Percentiles rank a stretch among this genome's conserved stretches.
Evolutionary conservation across 2,797 vertebrate genomes (phyloP).

Genomic region (Sebastolobus altivelis): DNA sequence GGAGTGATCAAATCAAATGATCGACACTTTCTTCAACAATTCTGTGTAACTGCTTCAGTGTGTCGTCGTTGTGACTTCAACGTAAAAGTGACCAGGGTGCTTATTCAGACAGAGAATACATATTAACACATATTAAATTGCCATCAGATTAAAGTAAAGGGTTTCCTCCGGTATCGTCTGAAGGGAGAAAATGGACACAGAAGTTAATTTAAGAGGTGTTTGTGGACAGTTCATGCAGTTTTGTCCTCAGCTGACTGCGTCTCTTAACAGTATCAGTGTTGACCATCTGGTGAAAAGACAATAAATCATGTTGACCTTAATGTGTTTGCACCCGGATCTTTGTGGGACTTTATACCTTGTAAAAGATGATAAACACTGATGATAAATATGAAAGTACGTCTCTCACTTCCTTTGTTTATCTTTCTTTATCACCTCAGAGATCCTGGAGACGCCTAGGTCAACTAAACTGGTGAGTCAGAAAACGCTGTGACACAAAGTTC

Average conservation of each 20-base stretch:
- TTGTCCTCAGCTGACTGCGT: background rate
- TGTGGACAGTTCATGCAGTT: background rate
- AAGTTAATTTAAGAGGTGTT: too few relatives aligned
- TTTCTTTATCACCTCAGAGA: slow-evolving; percentile 82
- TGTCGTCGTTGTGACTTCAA: too few relatives aligned
- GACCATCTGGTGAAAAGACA: slow-evolving; percentile 20
- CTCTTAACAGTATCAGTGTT: background rate
- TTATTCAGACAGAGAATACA: too few relatives aligned
- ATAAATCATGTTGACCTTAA: slow-evolving; percentile 20
- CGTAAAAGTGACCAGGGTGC: too few relatives aligned
- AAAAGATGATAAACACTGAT: slow-evolving; percentile 1
- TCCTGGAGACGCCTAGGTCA: slow-evolving; percentile 88
- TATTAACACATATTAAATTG: too few relatives aligned
- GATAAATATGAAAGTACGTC: background rate
- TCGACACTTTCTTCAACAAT: too few relatives aligned
- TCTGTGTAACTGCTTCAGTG: too few relatives aligned
- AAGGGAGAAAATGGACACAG: background rate
- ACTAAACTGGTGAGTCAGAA: slow-evolving; percentile 92
- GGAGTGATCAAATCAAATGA: too few relatives aligned
- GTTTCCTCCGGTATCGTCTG: background rate
- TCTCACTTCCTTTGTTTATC: slow-evolving; percentile 27
- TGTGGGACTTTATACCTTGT: slow-evolving; percentile 28
- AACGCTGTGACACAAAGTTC: background rate
- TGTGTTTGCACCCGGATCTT: slow-evolving; percentile 25
- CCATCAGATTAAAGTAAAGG: too few relatives aligned